Base-by-base conservation (phyloP, 2,113 vertebrate species). In the Chamaetylas fuelleborni region DNA sequence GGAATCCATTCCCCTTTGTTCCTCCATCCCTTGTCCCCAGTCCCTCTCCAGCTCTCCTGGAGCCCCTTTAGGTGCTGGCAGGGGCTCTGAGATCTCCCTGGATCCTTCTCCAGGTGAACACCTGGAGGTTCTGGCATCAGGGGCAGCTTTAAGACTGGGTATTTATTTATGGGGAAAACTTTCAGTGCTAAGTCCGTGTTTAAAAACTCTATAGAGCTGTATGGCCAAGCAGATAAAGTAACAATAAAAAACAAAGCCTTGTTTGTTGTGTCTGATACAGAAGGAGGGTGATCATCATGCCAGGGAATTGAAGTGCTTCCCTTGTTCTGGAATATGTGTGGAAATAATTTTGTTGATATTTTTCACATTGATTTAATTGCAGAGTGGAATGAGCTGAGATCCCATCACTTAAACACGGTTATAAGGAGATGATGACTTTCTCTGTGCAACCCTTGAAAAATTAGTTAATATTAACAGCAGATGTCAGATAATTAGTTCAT, bases 61-160 rank as follows among this genome's bases (percentile, higher is more conserved):
- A 48, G 38, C 40, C 5, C 40, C 40, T 61, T 53, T 0, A 45
- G 64, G 45, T 28, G 0, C n/a, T 70, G 38, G 0, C 0, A 79
- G 10, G 19, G 29, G 36, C 40, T 70, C 48, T 47, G 56, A 40
- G 47, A 0, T 79, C 11, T 54, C 65, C 38, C 74, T 64, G 40
- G 36, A 56, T 54, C 15, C 53, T 87, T 54, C 12, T 69, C n/a
- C 19, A 25, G 40, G 24, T 34, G 29, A 47, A 36, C 36, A 36
- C 36, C 36, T 36, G 36, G 36, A 36, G 36, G 36, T 36, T 36
- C 36, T 36, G 36, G 36, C 36, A 36, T 36, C 36, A 36, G 36
- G 36, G 36, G 36, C 36, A 36, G 36, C 36, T 36, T 36, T 36
- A 36, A 36, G 36, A 9, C 36, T 36, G 36, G 36, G 36, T 36